Conservation (phyloP, 2,113 vertebrate genomes). For the Sinocyclocheilus maitianheensis region DNA sequence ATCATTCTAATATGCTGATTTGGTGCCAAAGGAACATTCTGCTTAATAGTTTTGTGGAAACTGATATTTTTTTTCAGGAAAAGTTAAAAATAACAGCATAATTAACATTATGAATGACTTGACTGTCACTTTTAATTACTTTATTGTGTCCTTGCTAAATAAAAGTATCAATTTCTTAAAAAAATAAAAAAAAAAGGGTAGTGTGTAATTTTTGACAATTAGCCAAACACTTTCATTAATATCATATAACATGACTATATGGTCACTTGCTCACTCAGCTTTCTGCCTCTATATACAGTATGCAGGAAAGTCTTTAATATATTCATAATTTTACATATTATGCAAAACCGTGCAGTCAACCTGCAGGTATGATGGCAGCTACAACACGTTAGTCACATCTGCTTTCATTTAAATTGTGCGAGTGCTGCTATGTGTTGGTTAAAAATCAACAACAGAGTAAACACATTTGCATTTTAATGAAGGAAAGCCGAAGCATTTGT, state of each 20-base stretch:
- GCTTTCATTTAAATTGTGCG: conserved; percentile 17
- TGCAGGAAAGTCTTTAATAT: background rate
- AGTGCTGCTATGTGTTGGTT: conserved; percentile 24
- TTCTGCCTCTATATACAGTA: background rate
- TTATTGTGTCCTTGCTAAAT: too few relatives aligned
- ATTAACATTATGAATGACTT: too few relatives aligned
- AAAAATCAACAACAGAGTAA: conserved; percentile 29
- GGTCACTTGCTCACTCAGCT: background rate
- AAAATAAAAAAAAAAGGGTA: background rate
- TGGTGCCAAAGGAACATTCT: background rate
- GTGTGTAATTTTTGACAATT: background rate
- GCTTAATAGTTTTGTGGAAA: too few relatives aligned
- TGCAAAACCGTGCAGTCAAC: background rate
- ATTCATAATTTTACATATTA: background rate
- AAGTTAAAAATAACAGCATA: too few relatives aligned
- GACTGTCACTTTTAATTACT: too few relatives aligned
- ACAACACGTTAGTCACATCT: background rate
- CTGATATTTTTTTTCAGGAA: too few relatives aligned
- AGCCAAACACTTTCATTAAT: background rate
- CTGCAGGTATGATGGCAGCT: background rate
- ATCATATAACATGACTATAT: background rate
- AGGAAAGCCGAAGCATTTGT: conserved; percentile 5
- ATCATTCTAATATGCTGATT: background rate
- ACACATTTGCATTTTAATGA: conserved; percentile 54
- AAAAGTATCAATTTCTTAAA: too few relatives aligned